These are phyloP conservation scores for Strix aluco DNA, from an alignment of 2,113 vertebrate species.

Conservation along the genomic window DNA sequence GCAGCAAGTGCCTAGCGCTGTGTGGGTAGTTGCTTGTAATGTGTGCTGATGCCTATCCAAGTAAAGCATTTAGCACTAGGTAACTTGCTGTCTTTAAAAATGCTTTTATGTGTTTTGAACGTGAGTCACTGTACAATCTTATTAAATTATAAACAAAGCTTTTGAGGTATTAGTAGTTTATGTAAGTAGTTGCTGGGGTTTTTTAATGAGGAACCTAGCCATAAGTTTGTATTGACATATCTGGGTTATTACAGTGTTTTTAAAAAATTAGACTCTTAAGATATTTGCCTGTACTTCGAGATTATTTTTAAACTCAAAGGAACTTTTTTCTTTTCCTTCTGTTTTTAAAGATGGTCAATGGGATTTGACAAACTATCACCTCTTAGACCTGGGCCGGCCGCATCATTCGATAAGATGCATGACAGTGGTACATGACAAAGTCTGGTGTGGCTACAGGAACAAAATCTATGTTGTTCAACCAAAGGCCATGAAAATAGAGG, in stretches of 20 bases:
- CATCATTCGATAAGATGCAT: constrained; percentile 97
- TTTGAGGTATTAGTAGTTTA: not conserved
- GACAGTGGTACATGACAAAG: constrained; percentile 96
- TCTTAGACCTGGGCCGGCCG: constrained; percentile 89
- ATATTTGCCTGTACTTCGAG: not conserved
- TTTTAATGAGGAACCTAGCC: not conserved
- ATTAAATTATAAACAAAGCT: not conserved
- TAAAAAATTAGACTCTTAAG: not conserved
- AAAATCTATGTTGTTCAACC: constrained; percentile 97
- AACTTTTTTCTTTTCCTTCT: not conserved
- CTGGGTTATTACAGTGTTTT: not conserved
- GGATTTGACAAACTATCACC: constrained; percentile 97
- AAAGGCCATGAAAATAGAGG: constrained; percentile 99
- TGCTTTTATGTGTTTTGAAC: not conserved
- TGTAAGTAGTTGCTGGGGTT: not conserved
- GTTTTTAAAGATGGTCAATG: constrained; percentile 91
- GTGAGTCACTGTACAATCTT: not conserved
- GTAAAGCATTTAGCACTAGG: not conserved
- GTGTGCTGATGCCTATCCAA: not conserved
- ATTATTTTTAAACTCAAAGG: not conserved
- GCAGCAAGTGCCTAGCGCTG: not conserved
- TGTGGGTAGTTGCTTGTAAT: not conserved
- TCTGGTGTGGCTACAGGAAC: constrained; percentile 98
- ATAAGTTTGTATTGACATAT: not conserved
- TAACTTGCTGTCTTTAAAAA: not conserved